phyloP scores from a whole-genome alignment of 2,888 invertebrate genomes.

The Eupithecia centaureata region DNA sequence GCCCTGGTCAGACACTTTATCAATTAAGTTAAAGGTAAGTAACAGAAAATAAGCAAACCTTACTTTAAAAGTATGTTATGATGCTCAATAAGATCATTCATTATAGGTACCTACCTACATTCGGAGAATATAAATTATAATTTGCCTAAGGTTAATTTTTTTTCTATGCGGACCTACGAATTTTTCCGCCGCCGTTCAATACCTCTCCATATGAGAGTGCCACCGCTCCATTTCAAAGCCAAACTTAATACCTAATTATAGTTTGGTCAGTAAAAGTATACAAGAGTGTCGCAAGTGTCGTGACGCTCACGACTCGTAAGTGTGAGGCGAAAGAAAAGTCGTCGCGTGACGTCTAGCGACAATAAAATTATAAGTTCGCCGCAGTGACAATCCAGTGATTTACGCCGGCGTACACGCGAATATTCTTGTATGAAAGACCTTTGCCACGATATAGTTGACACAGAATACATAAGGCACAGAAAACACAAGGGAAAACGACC shows the following conservation, averaged over 20 bases:
- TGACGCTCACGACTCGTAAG: conserved; percentile 36
- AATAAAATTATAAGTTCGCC: conserved; percentile 83
- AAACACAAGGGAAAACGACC: neutral
- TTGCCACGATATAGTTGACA: conserved; percentile 30
- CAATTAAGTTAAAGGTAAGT: neutral
- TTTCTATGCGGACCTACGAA: neutral
- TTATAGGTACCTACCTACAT: no score
- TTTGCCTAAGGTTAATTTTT: no score
- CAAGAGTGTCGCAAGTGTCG: conserved; percentile 61
- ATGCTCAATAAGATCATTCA: no score
- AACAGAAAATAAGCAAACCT: neutral
- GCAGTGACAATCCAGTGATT: conserved; percentile 84
- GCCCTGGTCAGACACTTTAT: no score
- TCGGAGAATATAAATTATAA: no score
- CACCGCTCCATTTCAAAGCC: conserved; percentile 47
- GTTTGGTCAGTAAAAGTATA: conserved; percentile 77
- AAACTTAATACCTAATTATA: conserved; percentile 74
- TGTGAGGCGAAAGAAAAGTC: conserved; percentile 16
- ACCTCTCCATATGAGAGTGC: no score
- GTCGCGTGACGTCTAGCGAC: conserved; percentile 82
- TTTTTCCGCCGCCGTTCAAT: no score
- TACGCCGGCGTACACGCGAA: conserved; percentile 81
- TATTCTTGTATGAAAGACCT: conserved; percentile 76
- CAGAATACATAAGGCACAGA: neutral
- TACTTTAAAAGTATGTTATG: neutral